Conservation (phyloP, 2,797 vertebrate species). For the Macropus fuliginosus region DNA sequence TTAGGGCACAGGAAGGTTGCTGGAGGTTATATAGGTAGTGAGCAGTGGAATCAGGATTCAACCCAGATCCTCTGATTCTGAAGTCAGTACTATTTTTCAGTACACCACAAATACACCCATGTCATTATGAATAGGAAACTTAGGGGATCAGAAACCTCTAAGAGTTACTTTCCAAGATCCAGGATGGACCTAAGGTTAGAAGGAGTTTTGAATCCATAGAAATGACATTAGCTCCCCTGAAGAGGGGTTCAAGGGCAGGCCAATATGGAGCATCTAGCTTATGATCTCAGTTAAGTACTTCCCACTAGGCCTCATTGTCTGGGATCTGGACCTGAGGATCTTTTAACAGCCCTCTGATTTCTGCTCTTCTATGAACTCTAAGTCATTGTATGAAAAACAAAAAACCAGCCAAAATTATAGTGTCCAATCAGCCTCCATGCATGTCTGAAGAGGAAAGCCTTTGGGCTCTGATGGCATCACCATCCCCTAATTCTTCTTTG, state of each 20-base stretch:
- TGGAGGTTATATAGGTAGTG: neutral
- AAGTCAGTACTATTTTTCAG: neutral
- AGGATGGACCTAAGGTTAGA: neutral
- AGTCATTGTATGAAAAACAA: neutral
- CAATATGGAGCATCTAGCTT: neutral
- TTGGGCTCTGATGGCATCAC: neutral
- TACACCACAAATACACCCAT: neutral
- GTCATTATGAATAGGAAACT: conserved; percentile 31
- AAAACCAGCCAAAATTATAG: neutral
- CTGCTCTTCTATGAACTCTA: neutral
- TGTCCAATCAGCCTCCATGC: neutral
- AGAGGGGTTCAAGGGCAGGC: neutral
- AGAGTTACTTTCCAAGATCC: neutral
- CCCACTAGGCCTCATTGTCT: neutral
- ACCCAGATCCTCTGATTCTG: neutral
- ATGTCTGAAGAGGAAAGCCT: neutral
- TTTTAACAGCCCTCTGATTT: neutral
- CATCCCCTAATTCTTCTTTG: neutral
- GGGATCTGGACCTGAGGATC: neutral
- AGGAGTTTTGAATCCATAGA: conserved; percentile 1
- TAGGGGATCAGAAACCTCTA: conserved; percentile 3
- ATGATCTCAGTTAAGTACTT: neutral
- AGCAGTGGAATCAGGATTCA: neutral
- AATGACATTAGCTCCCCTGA: neutral
- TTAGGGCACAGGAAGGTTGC: neutral